Conservation (phyloP, 2,888 invertebrate species). For the Hydropsyche betteni region DNA sequence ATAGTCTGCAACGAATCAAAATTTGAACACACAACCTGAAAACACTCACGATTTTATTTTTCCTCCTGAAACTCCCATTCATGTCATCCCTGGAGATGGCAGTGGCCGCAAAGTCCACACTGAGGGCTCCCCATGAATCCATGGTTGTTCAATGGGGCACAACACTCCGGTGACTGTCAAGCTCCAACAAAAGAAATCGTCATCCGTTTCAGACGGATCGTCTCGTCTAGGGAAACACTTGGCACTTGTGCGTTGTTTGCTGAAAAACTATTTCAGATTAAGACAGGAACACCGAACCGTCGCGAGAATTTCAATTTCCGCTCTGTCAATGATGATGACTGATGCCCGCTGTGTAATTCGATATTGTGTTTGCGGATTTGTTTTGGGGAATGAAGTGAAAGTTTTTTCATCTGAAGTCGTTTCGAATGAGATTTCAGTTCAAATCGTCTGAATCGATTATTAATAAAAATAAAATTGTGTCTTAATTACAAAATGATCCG, state of each 20-base stretch:
- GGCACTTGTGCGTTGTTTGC: slow-evolving; percentile 5
- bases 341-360: not conserved
- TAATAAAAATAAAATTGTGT: not conserved
- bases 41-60: slow-evolving; percentile 57
- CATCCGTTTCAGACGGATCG: not conserved
- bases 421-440: not conserved
- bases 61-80: slow-evolving; percentile 65
- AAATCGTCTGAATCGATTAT: not conserved
- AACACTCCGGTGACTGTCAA: not conserved
- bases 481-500: not conserved
- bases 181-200: not conserved
- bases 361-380: no score
- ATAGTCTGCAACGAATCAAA: no score
- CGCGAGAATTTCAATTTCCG: not conserved
- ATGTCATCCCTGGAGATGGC: slow-evolving; percentile 77
- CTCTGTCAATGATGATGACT: slow-evolving; percentile 9
- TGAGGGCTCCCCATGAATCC: slow-evolving; percentile 79
- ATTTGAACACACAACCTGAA: no score
- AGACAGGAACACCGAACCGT: not conserved
- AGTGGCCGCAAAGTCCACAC: slow-evolving; percentile 70
- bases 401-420: no score
- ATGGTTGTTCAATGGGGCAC: slow-evolving; percentile 57
- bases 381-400: no score
- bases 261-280: slow-evolving; percentile 24
- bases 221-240: slow-evolving; percentile 1